phyloP scores from a whole-genome alignment of 30 jellyfish, hydroid and myxozoan genomes.

The Pseudorhiza aurosa region DNA sequence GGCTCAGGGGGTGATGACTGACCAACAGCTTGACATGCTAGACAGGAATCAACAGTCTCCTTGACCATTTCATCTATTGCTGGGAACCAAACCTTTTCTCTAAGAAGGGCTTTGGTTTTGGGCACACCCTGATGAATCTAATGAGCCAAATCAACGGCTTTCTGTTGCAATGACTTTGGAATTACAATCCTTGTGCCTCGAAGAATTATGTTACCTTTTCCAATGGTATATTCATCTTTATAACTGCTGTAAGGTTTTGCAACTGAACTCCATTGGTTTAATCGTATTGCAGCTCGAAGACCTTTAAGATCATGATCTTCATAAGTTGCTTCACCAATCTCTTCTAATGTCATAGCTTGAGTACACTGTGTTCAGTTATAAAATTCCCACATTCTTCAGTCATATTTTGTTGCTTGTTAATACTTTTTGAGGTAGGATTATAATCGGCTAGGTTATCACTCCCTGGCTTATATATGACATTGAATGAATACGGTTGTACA shows the following conservation, averaged over 20 bases:
- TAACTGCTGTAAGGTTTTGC: conserved; percentile 8
- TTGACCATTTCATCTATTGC: conserved; percentile 47
- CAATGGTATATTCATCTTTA: conserved; percentile 51
- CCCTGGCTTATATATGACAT: conserved; percentile 47
- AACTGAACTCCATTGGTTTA: conserved; percentile 27
- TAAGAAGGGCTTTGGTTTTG: conserved; percentile 34
- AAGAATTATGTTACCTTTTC: conserved; percentile 14
- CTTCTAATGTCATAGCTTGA: conserved; percentile 65
- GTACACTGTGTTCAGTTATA: conserved; percentile 31
- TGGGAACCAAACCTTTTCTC: conserved; percentile 37
- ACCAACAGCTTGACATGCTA: conserved; percentile 14
- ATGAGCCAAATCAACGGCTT: conserved; percentile 50
- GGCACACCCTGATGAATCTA: conserved; percentile 60
- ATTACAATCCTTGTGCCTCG: conserved; percentile 54
- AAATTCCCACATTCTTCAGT: conserved; percentile 60
- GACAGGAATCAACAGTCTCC: conserved; percentile 10
- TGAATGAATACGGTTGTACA: conserved; percentile 47
- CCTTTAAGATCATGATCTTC: conserved; percentile 40
- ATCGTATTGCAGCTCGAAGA: conserved; percentile 48
- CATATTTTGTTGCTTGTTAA: conserved; percentile 21
- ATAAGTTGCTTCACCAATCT: conserved; percentile 45
- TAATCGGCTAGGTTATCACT: conserved; percentile 53
- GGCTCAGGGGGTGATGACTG: conserved; percentile 1
- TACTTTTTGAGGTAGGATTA: conserved; percentile 40
- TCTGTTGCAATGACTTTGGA: conserved; percentile 49